Percentiles rank a stretch among this genome's conserved stretches.
phyloP scores from a whole-genome alignment of 1,140 invertebrate species.

The Euwallacea fornicatus region DNA sequence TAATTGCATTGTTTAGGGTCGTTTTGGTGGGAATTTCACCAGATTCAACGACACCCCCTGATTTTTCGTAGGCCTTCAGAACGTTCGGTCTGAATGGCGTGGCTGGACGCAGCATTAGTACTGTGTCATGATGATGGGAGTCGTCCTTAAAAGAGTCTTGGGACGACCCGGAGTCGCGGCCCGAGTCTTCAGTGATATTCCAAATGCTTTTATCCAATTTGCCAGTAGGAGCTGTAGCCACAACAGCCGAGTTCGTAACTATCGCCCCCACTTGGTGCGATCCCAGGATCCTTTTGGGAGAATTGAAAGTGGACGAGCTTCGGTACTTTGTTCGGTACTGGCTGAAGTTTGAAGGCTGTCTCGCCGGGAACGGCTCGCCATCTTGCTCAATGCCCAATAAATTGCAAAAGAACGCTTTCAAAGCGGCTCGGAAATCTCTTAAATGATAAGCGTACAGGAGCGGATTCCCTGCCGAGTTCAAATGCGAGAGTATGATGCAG shows the following conservation, averaged over 20 bases:
- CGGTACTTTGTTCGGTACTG: constrained; percentile 44
- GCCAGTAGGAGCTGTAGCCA: constrained; percentile 52
- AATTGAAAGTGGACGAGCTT: constrained; percentile 47
- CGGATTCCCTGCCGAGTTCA: constrained; percentile 87
- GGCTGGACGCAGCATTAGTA: constrained; percentile 35
- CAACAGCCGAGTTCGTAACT: constrained; percentile 53
- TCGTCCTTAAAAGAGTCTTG: constrained; percentile 41
- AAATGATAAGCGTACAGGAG: constrained; percentile 88
- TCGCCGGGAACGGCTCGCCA: constrained; percentile 20
- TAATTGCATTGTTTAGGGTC: not conserved
- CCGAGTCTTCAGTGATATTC: constrained; percentile 51
- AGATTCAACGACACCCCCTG: constrained; percentile 32
- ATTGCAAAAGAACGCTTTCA: constrained; percentile 66
- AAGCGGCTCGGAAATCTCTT: constrained; percentile 77
- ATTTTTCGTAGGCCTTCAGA: constrained; percentile 32
- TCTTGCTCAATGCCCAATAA: constrained; percentile 55
- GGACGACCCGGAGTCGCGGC: constrained; percentile 43
- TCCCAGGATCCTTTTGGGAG: not conserved
- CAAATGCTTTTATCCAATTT: constrained; percentile 53
- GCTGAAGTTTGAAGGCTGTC: constrained; percentile 27
- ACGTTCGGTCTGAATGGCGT: constrained; percentile 35
- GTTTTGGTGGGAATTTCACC: constrained; percentile 36
- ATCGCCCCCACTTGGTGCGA: constrained; percentile 10
- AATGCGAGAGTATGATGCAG: constrained; percentile 84
- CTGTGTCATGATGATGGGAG: constrained; percentile 24